A percentile compares a stretch with the other conserved stretches of the same genome.
phyloP scores from a whole-genome alignment of 92 coral and sea anemone genomes.

The Palythoa caribaeorum region DNA sequence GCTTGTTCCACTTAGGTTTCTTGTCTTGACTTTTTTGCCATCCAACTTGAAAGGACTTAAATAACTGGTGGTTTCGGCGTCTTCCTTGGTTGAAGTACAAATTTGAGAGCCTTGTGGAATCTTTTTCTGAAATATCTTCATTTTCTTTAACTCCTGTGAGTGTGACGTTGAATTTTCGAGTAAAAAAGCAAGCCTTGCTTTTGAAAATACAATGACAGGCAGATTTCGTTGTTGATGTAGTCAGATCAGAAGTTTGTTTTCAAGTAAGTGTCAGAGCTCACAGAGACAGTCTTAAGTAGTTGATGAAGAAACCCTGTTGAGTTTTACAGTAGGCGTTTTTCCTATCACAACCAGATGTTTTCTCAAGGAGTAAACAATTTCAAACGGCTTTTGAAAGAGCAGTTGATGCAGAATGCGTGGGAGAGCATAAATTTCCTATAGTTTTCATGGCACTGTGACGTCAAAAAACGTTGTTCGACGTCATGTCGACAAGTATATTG shows the following conservation, averaged over 20 bases:
- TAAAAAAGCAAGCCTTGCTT: not conserved
- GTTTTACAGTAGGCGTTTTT: not conserved
- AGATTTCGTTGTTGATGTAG: not conserved
- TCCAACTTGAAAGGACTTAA: not conserved
- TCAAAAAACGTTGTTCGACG: conserved; percentile 19
- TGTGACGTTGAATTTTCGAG: not conserved
- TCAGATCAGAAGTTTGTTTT: conserved; percentile 9
- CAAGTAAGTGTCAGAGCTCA: not conserved
- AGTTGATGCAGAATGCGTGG: not conserved
- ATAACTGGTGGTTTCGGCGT: not conserved
- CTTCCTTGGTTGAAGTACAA: not conserved
- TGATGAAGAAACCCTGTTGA: not conserved
- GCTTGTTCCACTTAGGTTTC: not conserved
- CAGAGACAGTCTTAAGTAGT: conserved; percentile 18
- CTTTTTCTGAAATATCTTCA: not conserved
- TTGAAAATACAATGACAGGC: not conserved
- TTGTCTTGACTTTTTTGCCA: not conserved
- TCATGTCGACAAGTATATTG: not conserved
- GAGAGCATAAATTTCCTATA: conserved; percentile 6
- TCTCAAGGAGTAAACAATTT: conserved; percentile 6
- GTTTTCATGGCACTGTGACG: conserved; percentile 20
- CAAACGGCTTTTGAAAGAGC: not conserved
- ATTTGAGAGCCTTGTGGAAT: not conserved
- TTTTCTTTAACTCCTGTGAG: not conserved
- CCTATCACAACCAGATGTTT: conserved; percentile 1